A percentile compares a stretch with the other conserved stretches of the same genome.
Evolutionary conservation across 2,797 vertebrate species (phyloP).

Genomic region (Sebastes matsubarae): DNA sequence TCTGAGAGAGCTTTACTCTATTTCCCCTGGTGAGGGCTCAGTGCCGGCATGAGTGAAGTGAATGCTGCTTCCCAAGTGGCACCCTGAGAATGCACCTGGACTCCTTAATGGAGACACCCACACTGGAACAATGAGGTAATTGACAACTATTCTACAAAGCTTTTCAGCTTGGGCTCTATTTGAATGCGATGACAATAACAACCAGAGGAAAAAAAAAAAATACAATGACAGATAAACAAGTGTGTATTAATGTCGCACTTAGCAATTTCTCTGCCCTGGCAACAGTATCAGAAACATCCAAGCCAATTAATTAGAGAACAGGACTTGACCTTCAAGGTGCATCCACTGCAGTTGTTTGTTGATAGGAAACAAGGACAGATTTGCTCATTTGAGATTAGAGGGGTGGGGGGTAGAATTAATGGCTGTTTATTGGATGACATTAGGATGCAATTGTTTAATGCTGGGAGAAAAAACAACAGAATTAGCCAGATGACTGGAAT

Average conservation of each 20-base stretch:
- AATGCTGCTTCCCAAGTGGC: constrained; percentile 67
- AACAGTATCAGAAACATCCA: constrained; percentile 66
- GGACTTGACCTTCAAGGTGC: constrained; percentile 80
- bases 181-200: constrained; percentile 64
- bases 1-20: constrained; percentile 60
- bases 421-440: constrained; percentile 50
- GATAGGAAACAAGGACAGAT: constrained; percentile 69
- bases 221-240: constrained; percentile 63
- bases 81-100: constrained; percentile 61
- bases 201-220: constrained; percentile 7
- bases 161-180: constrained; percentile 44
- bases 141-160: constrained; percentile 65
- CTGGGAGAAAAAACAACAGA: constrained; percentile 4
- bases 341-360: constrained; percentile 70
- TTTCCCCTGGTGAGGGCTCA: constrained; percentile 62
- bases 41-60: constrained; percentile 53
- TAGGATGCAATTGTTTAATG: constrained; percentile 41
- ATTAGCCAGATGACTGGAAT: constrained; percentile 18
- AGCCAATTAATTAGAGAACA: constrained; percentile 71
- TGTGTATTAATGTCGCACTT: constrained; percentile 72
- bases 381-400: constrained; percentile 73
- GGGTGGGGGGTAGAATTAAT: constrained; percentile 62
- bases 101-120: constrained; percentile 69
- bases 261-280: constrained; percentile 60
- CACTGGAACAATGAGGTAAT: constrained; percentile 67